A percentile compares a stretch with the other conserved stretches of the same genome.
Evolutionary conservation across 2,888 invertebrate species (phyloP).

Genomic region (Vesta saturnalis): DNA sequence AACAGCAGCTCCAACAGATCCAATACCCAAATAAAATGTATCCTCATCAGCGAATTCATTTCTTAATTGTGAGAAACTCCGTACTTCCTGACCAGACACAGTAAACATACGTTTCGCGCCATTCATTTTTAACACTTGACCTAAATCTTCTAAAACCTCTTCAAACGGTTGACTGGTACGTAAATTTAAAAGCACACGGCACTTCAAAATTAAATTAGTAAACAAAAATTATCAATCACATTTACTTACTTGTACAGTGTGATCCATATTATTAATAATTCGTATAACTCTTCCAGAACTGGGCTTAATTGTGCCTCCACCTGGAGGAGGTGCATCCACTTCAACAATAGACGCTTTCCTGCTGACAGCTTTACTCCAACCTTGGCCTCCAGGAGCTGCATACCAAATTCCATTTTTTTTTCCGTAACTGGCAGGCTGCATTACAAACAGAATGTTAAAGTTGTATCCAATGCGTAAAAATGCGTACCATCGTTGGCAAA

Average conservation of each 20-base stretch:
- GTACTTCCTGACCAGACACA: constrained; percentile 90
- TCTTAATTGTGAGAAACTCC: constrained; percentile 92
- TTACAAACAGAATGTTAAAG: constrained; percentile 29
- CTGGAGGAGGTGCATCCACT: constrained; percentile 78
- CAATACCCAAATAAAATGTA: constrained; percentile 84
- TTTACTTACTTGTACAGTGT: constrained; percentile 81
- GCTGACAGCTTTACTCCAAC: constrained; percentile 76
- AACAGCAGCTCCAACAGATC: constrained; percentile 62
- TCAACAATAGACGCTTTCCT: constrained; percentile 87
- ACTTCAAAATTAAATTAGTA: constrained; percentile 64
- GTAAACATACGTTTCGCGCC: constrained; percentile 93
- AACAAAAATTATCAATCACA: not conserved
- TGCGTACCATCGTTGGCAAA: constrained; percentile 69
- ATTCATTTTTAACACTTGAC: constrained; percentile 91
- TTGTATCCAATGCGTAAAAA: not conserved
- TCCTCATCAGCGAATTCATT: constrained; percentile 93
- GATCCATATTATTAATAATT: constrained; percentile 93
- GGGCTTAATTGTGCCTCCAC: constrained; percentile 72
- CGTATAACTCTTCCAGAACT: constrained; percentile 88
- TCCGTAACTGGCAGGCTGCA: constrained; percentile 87
- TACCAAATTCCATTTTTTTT: constrained; percentile 93
- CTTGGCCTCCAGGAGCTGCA: constrained; percentile 68
- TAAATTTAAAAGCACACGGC: constrained; percentile 89
- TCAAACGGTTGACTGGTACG: constrained; percentile 94
- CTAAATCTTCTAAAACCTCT: constrained; percentile 92